These are phyloP conservation scores for Drosophila leonis DNA, from an alignment of 2,888 invertebrate genomes.

Conservation along the genomic window DNA sequence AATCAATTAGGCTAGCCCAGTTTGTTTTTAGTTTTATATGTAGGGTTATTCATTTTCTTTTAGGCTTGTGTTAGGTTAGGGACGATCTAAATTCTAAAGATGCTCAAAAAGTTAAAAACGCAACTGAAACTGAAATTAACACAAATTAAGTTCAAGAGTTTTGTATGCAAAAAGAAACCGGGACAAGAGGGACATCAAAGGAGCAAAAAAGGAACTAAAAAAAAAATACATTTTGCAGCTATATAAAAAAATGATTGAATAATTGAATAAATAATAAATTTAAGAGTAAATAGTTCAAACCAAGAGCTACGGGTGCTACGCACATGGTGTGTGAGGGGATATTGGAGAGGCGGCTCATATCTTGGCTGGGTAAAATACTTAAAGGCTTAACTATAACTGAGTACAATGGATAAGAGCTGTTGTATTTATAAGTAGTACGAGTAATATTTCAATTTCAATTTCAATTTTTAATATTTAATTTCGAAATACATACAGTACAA, in stretches of 20 bases:
- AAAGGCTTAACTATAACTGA: slow-evolving; percentile 60
- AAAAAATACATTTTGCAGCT: slow-evolving; percentile 35
- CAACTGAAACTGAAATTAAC: slow-evolving; percentile 51
- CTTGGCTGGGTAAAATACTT: slow-evolving; percentile 37
- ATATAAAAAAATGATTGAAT: slow-evolving; percentile 16
- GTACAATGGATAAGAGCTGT: slow-evolving; percentile 54
- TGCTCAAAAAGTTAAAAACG: slow-evolving; percentile 57
- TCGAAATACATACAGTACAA: slow-evolving; percentile 61
- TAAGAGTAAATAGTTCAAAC: slow-evolving; percentile 32
- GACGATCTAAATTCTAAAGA: slow-evolving; percentile 52
- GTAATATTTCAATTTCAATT: slow-evolving; percentile 37
- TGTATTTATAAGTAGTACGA: slow-evolving; percentile 31
- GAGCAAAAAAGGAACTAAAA: slow-evolving; percentile 36
- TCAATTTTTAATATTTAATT: background rate
- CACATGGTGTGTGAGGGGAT: slow-evolving; percentile 21
- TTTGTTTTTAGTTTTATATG: slow-evolving; percentile 13
- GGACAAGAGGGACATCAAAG: background rate
- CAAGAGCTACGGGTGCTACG: slow-evolving; percentile 51
- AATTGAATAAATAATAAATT: slow-evolving; percentile 7
- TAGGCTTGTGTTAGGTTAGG: slow-evolving; percentile 44
- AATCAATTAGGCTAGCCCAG: slow-evolving; percentile 7
- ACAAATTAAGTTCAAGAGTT: slow-evolving; percentile 30
- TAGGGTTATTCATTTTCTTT: background rate
- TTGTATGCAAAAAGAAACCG: slow-evolving; percentile 27
- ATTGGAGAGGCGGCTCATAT: slow-evolving; percentile 5